Evolutionary conservation across 2,888 invertebrate genomes (phyloP).

Genomic region (Chironomus tentans): DNA sequence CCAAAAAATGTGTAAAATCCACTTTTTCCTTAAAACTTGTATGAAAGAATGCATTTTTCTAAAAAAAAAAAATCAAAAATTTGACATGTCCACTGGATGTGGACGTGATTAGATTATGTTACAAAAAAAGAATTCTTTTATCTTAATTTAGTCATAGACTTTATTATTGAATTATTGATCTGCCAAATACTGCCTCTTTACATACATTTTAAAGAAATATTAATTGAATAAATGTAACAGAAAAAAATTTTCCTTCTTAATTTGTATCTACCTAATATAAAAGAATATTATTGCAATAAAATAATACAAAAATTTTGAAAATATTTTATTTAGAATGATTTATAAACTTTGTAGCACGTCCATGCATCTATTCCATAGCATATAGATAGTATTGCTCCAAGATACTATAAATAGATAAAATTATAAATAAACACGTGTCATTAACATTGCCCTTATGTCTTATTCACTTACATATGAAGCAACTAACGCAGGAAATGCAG

Average conservation of each 20-base stretch:
- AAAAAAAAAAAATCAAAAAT: too few species aligned
- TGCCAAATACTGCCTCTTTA: background rate
- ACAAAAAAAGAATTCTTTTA: too few species aligned
- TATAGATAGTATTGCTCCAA: slow-evolving; percentile 2
- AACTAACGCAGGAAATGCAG: slow-evolving; percentile 12
- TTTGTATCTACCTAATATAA: background rate
- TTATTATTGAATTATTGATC: background rate
- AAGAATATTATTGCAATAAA: background rate
- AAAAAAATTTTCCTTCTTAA: background rate
- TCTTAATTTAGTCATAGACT: background rate
- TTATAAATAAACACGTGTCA: background rate
- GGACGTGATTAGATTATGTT: too few species aligned
- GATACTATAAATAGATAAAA: slow-evolving; percentile 19
- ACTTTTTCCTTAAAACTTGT: too few species aligned
- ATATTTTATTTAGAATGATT: background rate
- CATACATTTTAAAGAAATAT: background rate
- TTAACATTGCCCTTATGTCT: background rate
- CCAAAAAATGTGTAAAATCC: background rate
- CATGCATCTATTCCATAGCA: slow-evolving; percentile 18
- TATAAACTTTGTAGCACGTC: background rate
- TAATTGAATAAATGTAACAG: background rate
- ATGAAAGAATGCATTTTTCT: too few species aligned
- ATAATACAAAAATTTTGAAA: background rate
- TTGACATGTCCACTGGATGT: too few species aligned
- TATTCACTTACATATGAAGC: slow-evolving; percentile 5